Percentiles rank a stretch among this genome's conserved stretches.
phyloP scores from a whole-genome alignment of 92 coral and sea anemone genomes.

The Zoanthus solanderi region DNA sequence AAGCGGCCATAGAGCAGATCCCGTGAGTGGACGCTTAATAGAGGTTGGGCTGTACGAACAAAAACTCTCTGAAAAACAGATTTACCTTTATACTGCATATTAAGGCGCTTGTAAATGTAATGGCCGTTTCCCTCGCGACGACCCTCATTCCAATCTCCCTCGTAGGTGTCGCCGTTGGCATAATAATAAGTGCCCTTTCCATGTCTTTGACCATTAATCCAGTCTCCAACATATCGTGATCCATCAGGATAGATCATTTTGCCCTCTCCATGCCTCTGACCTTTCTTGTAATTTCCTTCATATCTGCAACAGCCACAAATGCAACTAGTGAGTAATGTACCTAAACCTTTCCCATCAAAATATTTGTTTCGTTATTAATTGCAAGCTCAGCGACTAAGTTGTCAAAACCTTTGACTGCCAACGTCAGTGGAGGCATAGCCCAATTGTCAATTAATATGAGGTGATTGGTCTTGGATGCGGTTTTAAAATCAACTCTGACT shows the following conservation, averaged over 20 bases:
- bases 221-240: slow-evolving; percentile 80
- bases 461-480: no score
- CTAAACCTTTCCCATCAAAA: background rate
- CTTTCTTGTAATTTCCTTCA: slow-evolving; percentile 78
- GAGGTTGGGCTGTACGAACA: no score
- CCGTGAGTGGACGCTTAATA: no score
- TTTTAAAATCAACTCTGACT: no score
- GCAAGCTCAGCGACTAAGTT: no score
- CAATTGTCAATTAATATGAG: no score
- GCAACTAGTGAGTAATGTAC: background rate
- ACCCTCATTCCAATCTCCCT: slow-evolving; percentile 84
- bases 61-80: no score
- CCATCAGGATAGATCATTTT: slow-evolving; percentile 90
- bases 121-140: slow-evolving; percentile 83
- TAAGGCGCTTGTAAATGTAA: slow-evolving; percentile 65
- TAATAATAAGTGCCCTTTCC: slow-evolving; percentile 87
- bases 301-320: slow-evolving; percentile 56
- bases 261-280: slow-evolving; percentile 76
- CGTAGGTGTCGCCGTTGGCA: slow-evolving; percentile 86
- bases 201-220: slow-evolving; percentile 74
- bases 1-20: no score
- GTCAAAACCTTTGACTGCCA: no score
- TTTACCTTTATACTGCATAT: slow-evolving; percentile 62
- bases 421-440: no score
- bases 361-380: no score